Evolutionary conservation across 2,797 vertebrate genomes (phyloP).

Genomic region (Miichthys miiuy): DNA sequence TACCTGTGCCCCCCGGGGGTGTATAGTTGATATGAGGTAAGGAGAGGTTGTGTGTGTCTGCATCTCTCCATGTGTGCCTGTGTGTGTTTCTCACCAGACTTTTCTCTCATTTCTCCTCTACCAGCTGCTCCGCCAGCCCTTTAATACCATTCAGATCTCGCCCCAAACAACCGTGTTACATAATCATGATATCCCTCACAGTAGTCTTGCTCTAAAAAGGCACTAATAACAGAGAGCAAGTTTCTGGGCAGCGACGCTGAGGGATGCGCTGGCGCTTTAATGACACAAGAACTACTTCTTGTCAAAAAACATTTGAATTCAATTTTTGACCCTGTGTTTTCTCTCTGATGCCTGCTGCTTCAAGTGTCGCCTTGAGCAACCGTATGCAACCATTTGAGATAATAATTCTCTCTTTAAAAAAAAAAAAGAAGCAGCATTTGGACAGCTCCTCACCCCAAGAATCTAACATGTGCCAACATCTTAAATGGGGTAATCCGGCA

Average conservation of each 20-base stretch:
- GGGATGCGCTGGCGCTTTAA: constrained; percentile 41
- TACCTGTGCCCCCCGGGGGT: constrained; percentile 53
- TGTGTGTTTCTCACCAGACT: constrained; percentile 9
- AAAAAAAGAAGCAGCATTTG: constrained; percentile 5
- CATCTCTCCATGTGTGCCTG: background rate
- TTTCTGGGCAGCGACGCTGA: constrained; percentile 31
- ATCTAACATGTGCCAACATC: constrained; percentile 11
- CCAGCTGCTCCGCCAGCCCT: constrained; percentile 53
- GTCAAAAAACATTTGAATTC: constrained; percentile 45
- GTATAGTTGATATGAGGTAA: constrained; percentile 57
- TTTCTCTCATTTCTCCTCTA: constrained; percentile 43
- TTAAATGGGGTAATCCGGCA: constrained; percentile 23
- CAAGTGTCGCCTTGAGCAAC: constrained; percentile 31
- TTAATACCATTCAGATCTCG: constrained; percentile 59
- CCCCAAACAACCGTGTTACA: constrained; percentile 55
- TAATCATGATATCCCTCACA: constrained; percentile 60
- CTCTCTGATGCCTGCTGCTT: constrained; percentile 17
- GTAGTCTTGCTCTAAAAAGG: constrained; percentile 33
- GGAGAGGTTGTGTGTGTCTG: constrained; percentile 24
- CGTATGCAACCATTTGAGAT: constrained; percentile 8
- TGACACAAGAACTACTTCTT: constrained; percentile 43
- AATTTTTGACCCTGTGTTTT: constrained; percentile 43
- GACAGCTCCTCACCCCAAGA: constrained; percentile 11
- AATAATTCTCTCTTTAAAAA: background rate
- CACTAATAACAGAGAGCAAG: constrained; percentile 48